Evolutionary conservation across 2,797 vertebrate species (phyloP).

Genomic region (Thamnophis elegans): DNA sequence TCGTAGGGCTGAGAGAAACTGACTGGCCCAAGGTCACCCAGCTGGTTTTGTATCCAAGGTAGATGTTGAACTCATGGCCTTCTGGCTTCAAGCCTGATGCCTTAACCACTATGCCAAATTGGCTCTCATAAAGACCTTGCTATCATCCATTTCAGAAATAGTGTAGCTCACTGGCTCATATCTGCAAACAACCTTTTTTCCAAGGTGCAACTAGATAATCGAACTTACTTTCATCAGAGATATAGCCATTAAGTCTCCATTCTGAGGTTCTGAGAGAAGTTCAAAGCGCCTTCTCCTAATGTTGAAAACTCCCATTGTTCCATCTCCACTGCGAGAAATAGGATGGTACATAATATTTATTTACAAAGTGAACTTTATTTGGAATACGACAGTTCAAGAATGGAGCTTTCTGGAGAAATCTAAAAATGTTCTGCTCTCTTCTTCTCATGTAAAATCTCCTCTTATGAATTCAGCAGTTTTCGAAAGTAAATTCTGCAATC

Average conservation of each 20-base stretch:
- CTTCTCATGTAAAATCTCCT: neutral
- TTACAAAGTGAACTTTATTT: neutral
- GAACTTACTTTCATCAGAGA: conserved; percentile 83
- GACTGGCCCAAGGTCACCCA: neutral
- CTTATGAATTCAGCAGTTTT: neutral
- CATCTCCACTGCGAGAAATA: conserved; percentile 80
- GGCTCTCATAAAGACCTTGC: neutral
- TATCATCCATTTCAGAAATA: neutral
- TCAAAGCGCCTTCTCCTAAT: conserved; percentile 88
- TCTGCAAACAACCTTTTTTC: neutral
- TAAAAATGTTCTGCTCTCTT: neutral
- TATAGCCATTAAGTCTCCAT: conserved; percentile 88
- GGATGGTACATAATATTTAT: neutral
- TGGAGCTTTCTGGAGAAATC: neutral
- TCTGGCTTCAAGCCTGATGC: neutral
- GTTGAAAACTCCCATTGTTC: conserved; percentile 92
- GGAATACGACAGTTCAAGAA: neutral
- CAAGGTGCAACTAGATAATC: fast-evolving
- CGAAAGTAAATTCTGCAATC: neutral
- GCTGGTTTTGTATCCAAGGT: neutral
- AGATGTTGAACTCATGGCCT: neutral
- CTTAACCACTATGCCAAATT: neutral
- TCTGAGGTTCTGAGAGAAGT: conserved; percentile 87
- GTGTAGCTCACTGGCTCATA: neutral
- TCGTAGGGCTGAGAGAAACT: neutral